A percentile compares a stretch with the other conserved stretches of the same genome.
Conservation (phyloP, 2,113 vertebrate genomes). For the Cephalopterus ornatus region DNA sequence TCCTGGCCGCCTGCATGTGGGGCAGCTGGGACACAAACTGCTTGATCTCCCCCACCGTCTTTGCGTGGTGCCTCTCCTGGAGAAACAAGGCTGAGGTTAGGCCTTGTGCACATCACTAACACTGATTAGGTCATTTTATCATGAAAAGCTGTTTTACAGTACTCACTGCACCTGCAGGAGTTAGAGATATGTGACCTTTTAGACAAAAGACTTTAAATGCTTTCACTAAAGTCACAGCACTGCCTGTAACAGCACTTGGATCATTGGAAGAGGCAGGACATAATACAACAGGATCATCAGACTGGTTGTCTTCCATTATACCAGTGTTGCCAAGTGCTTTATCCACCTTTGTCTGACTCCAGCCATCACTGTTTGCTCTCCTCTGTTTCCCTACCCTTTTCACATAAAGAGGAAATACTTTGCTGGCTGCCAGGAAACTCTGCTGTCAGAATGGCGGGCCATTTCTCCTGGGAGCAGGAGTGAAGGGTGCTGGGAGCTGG, state of each 20-base stretch:
- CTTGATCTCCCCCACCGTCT: constrained; percentile 97
- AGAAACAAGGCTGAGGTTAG: neutral
- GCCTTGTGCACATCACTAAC: neutral
- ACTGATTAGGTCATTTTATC: neutral
- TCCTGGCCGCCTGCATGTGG: constrained; percentile 96
- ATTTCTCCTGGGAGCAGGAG: neutral
- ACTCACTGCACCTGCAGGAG: neutral
- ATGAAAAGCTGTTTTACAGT: neutral
- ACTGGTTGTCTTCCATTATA: neutral
- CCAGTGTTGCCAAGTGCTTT: neutral
- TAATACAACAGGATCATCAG: neutral
- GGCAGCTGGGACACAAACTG: constrained; percentile 97
- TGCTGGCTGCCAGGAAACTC: neutral
- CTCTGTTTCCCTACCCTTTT: neutral
- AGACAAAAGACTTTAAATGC: neutral
- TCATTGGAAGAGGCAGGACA: neutral
- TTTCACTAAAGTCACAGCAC: neutral
- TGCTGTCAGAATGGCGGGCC: neutral
- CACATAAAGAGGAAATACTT: neutral
- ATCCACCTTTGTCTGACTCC: neutral
- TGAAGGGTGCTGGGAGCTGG: neutral
- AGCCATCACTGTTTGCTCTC: neutral
- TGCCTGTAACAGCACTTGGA: neutral
- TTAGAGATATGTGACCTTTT: rapidly evolving
- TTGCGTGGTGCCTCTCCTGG: constrained; percentile 94